Evolutionary conservation across 2,113 vertebrate species (phyloP).

Genomic region (Benitochromis conjunctus): DNA sequence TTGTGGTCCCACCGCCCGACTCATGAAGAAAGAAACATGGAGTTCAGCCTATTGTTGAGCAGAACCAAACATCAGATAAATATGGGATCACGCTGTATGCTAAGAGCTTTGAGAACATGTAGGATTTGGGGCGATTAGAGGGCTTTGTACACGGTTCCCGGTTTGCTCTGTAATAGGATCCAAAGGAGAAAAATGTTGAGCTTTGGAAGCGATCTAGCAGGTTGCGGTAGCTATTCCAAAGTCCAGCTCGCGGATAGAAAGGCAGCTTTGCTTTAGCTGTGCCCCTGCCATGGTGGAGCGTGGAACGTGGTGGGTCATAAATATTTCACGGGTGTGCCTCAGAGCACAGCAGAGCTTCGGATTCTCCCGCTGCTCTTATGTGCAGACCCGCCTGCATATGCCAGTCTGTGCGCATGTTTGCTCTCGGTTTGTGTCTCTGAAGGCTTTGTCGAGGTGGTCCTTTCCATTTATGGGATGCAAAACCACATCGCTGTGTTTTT

Average conservation of each 20-base stretch:
- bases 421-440: neutral
- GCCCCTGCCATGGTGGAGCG: conserved; percentile 30
- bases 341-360: conserved; percentile 31
- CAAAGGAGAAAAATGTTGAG: conserved; percentile 41
- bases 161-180: conserved; percentile 46
- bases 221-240: neutral
- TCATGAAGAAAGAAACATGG: neutral
- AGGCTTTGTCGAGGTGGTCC: conserved; percentile 11
- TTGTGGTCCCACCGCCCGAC: conserved; percentile 15
- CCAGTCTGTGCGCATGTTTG: conserved; percentile 16
- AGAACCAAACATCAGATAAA: conserved; percentile 34
- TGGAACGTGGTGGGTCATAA: conserved; percentile 43
- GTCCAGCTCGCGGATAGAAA: conserved; percentile 38
- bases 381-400: neutral
- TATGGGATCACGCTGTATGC: conserved; percentile 1
- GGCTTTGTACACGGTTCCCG: conserved; percentile 24
- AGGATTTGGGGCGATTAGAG: conserved; percentile 24
- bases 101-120: conserved; percentile 21
- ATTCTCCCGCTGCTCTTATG: conserved; percentile 24
- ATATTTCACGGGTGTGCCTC: conserved; percentile 67
- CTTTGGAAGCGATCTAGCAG: conserved; percentile 4
- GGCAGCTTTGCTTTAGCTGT: conserved; percentile 13
- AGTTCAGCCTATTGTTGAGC: conserved; percentile 14
- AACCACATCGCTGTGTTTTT: conserved; percentile 2
- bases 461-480: neutral